phyloP scores from a whole-genome alignment of 2,113 vertebrate genomes.

The Pteronura brasiliensis region DNA sequence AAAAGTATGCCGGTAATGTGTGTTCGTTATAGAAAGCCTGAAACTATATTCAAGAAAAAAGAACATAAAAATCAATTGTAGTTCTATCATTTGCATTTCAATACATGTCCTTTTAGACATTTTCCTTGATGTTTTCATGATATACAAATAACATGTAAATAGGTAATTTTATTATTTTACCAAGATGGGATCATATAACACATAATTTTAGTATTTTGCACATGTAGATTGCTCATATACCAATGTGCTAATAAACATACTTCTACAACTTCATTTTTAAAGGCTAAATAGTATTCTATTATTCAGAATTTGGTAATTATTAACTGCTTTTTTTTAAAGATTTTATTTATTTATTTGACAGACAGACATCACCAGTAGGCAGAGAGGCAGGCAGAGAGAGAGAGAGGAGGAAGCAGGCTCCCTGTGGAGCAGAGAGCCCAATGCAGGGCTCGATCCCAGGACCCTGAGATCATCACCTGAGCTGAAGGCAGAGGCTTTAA shows the following conservation, averaged over 20 bases:
- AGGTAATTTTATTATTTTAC: background rate
- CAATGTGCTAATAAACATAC: background rate
- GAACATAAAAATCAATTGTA: constrained; percentile 1
- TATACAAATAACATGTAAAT: background rate
- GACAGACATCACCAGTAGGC: too few species aligned
- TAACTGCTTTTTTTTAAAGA: background rate
- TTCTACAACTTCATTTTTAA: background rate
- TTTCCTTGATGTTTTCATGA: background rate
- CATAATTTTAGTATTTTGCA: background rate
- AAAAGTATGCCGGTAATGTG: background rate
- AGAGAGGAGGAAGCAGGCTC: too few species aligned
- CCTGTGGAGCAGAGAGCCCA: too few species aligned
- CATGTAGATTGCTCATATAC: background rate
- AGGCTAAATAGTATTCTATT: background rate
- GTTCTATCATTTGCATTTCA: constrained; percentile 7
- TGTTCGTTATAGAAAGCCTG: background rate
- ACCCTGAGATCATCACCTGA: too few species aligned
- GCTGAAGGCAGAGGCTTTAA: too few species aligned
- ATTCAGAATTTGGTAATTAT: background rate
- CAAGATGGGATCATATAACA: background rate
- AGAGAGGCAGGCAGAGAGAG: too few species aligned
- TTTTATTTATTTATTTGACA: too few species aligned
- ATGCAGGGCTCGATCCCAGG: too few species aligned
- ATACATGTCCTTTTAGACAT: background rate
- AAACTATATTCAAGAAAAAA: constrained; percentile 23